These are phyloP conservation scores for Aleiodes alternator DNA, from an alignment of 2,888 invertebrate genomes.

Conservation along the genomic window DNA sequence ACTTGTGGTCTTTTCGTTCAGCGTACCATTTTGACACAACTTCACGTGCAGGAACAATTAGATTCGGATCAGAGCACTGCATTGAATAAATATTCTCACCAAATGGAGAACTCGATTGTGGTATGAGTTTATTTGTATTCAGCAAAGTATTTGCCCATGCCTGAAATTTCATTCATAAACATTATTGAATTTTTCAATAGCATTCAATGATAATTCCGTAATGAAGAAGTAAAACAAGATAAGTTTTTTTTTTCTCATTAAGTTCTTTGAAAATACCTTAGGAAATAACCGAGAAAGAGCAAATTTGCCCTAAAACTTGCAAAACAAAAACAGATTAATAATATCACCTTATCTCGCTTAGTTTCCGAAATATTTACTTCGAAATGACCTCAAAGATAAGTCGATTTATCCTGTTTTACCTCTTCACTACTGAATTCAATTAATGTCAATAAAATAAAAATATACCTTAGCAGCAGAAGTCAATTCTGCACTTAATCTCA, in stretches of 20 bases:
- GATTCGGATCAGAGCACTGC: constrained; percentile 81
- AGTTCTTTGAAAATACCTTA: no score
- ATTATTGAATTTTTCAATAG: constrained; percentile 39
- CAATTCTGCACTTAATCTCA: constrained; percentile 77
- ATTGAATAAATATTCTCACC: constrained; percentile 85
- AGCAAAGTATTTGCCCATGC: constrained; percentile 72
- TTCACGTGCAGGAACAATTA: constrained; percentile 82
- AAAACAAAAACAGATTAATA: no score
- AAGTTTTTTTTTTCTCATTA: no score
- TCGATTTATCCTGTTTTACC: no score
- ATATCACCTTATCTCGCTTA: no score
- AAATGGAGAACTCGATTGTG: constrained; percentile 72
- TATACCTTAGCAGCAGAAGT: constrained; percentile 71
- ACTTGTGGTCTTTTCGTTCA: constrained; percentile 83
- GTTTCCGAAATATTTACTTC: no score
- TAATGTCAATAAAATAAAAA: neutral
- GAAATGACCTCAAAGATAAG: no score
- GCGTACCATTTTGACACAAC: constrained; percentile 87
- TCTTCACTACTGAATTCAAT: no score
- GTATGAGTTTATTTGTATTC: constrained; percentile 71
- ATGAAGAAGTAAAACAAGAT: no score
- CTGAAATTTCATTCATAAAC: constrained; percentile 56
- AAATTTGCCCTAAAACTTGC: no score
- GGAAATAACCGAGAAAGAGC: no score
- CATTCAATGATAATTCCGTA: no score